A percentile compares a stretch with the other conserved stretches of the same genome.
phyloP scores from a whole-genome alignment of 2,888 invertebrate genomes.

The Agelastica alni region DNA sequence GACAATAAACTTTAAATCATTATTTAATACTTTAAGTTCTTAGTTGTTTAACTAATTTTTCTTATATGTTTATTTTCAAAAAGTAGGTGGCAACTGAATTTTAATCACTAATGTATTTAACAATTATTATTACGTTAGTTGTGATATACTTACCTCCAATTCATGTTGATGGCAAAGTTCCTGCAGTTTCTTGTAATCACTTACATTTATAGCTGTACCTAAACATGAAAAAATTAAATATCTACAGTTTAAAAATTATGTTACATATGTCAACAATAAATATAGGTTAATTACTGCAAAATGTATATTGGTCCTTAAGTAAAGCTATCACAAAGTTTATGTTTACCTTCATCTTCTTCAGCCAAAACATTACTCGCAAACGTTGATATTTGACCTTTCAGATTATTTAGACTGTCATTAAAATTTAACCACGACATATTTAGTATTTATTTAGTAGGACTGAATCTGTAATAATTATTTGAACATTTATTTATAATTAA shows the following conservation, averaged over 20 bases:
- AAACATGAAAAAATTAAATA: too few species aligned
- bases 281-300: constrained; percentile 6
- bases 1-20: too few species aligned
- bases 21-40: too few species aligned
- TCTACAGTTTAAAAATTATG: constrained; percentile 9
- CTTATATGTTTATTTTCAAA: too few species aligned
- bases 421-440: constrained; percentile 71
- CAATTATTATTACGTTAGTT: too few species aligned
- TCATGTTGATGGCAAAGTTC: constrained; percentile 64
- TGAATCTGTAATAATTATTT: too few species aligned
- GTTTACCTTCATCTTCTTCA: constrained; percentile 67
- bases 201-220: constrained; percentile 48
- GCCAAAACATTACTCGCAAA: constrained; percentile 88
- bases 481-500: constrained; percentile 10
- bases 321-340: constrained; percentile 29
- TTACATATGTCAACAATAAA: constrained; percentile 1
- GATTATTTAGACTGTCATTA: constrained; percentile 68
- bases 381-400: constrained; percentile 87
- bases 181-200: constrained; percentile 60
- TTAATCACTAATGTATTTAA: too few species aligned
- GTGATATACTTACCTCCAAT: constrained; percentile 65
- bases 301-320: constrained; percentile 21
- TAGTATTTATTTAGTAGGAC: too few species aligned
- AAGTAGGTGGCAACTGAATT: too few species aligned
- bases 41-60: too few species aligned